These are phyloP conservation scores for Seriola quinqueradiata DNA, from an alignment of 2,113 vertebrate species.

Conservation along the genomic window DNA sequence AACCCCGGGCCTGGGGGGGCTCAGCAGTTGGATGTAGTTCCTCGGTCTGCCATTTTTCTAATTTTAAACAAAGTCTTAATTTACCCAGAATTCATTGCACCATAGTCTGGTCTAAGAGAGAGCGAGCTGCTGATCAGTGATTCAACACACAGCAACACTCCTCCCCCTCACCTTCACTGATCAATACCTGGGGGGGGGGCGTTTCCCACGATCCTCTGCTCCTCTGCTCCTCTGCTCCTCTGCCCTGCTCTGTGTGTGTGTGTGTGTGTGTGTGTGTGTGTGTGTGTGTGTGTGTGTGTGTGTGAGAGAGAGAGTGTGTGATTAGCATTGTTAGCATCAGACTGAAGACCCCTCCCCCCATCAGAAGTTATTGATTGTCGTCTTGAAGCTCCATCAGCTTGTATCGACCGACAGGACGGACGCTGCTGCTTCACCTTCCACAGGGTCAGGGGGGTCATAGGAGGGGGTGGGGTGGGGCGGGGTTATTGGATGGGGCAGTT, in stretches of 20 bases:
- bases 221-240: no score
- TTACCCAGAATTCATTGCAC: no score
- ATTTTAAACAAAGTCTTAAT: no score
- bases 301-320: conserved; percentile 22
- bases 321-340: conserved; percentile 54
- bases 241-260: background rate
- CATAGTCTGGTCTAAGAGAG: background rate
- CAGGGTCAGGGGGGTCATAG: background rate
- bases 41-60: no score
- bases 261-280: conserved; percentile 12
- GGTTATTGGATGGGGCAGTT: background rate
- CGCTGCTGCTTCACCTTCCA: conserved; percentile 34
- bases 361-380: conserved; percentile 47
- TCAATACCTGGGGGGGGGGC: conserved; percentile 38
- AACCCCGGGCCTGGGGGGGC: no score
- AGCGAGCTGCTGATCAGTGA: background rate
- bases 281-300: conserved; percentile 6
- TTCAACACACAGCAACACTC: background rate
- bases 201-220: conserved; percentile 69
- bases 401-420: conserved; percentile 18
- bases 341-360: background rate
- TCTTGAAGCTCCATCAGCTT: conserved; percentile 41
- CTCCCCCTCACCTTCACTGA: conserved; percentile 2
- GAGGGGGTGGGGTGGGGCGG: background rate
- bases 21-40: no score